phyloP scores from a whole-genome alignment of 2,888 invertebrate species.

The Hydraecia micacea region DNA sequence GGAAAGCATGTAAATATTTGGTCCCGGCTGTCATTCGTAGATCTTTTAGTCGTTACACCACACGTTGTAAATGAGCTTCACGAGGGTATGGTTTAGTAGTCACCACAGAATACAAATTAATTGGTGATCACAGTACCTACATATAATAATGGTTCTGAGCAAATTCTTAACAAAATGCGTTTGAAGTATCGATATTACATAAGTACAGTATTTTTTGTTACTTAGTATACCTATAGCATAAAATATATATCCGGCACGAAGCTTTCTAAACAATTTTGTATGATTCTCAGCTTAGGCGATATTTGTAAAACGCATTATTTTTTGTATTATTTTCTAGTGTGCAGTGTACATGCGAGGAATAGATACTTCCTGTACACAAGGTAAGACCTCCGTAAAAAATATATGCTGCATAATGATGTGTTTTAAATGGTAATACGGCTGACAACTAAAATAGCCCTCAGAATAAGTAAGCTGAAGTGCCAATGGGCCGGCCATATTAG shows the following conservation, averaged over 20 bases:
- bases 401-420: neutral
- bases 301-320: neutral
- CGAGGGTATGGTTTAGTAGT: too few species aligned
- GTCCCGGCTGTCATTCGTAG: neutral
- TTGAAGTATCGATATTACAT: too few species aligned
- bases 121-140: too few species aligned
- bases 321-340: neutral
- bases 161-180: too few species aligned
- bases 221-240: neutral
- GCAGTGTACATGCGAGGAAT: neutral
- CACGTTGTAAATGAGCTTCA: neutral
- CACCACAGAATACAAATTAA: too few species aligned
- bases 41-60: neutral
- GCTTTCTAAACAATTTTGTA: neutral
- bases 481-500: too few species aligned
- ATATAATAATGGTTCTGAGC: too few species aligned
- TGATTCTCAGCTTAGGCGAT: neutral
- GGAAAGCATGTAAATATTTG: neutral
- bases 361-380: conserved; percentile 2
- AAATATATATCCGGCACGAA: neutral
- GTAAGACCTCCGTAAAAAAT: neutral
- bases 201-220: too few species aligned
- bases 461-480: neutral
- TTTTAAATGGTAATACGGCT: neutral
- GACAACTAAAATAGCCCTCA: neutral